Evolutionary conservation across 2,797 vertebrate species (phyloP).

Genomic region (Acipenser ruthenus): DNA sequence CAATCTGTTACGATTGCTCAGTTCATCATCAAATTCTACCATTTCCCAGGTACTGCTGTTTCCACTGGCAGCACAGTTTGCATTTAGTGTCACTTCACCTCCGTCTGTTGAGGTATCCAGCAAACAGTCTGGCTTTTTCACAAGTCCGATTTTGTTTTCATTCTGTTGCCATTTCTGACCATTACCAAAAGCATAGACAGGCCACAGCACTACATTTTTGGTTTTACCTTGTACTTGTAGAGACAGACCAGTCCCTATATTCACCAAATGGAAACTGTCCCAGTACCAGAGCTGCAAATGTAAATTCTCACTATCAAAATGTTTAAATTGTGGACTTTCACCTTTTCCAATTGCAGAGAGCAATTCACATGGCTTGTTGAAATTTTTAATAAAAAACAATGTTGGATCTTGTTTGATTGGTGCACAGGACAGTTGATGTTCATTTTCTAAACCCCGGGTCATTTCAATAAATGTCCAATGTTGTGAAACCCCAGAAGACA

Average conservation of each 20-base stretch:
- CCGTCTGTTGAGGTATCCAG: background rate
- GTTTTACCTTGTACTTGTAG: no score
- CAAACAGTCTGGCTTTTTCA: background rate
- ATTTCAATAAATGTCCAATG: slow-evolving; percentile 9
- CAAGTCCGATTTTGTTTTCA: background rate
- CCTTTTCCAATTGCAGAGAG: slow-evolving; percentile 5
- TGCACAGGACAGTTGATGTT: slow-evolving; percentile 5
- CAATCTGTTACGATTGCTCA: background rate
- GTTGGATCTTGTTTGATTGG: background rate
- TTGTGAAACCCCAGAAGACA: background rate
- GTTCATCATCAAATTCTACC: background rate
- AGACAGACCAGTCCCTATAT: slow-evolving; percentile 11
- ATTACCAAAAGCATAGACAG: slow-evolving; percentile 1
- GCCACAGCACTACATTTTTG: slow-evolving; percentile 5
- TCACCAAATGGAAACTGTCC: slow-evolving; percentile 9
- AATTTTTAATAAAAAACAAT: slow-evolving; percentile 12
- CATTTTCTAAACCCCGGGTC: background rate
- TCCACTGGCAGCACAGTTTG: background rate
- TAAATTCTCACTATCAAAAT: background rate
- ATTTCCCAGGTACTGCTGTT: slow-evolving; percentile 4
- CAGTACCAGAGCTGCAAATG: slow-evolving; percentile 14
- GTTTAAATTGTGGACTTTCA: background rate
- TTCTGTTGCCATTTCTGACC: slow-evolving; percentile 8
- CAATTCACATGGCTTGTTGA: slow-evolving; percentile 7
- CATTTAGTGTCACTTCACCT: background rate